phyloP scores from a whole-genome alignment of 2,113 vertebrate species.

The Gorilla gorilla region DNA sequence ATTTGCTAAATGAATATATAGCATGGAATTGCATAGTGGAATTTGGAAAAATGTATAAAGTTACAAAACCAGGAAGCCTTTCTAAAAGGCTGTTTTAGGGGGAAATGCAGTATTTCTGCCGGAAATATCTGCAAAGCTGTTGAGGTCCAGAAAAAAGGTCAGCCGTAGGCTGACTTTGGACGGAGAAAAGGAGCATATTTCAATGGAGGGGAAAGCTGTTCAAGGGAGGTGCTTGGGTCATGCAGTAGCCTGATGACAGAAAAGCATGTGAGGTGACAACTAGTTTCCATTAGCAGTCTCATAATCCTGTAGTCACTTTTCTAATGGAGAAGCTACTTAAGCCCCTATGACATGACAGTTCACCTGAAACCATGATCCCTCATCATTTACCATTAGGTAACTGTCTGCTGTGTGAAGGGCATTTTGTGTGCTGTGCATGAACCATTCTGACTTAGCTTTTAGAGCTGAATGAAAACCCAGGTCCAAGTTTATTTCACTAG shows the following conservation, averaged over 20 bases:
- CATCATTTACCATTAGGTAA: neutral
- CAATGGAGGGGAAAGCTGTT: neutral
- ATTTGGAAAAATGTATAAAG: neutral
- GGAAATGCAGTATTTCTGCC: neutral
- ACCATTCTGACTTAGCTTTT: neutral
- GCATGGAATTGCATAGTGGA: neutral
- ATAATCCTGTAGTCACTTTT: neutral
- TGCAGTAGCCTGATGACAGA: neutral
- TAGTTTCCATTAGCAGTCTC: neutral
- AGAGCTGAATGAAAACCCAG: neutral
- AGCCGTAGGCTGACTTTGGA: neutral
- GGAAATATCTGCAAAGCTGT: neutral
- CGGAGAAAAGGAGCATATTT: neutral
- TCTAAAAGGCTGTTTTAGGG: neutral
- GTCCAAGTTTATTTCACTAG: neutral
- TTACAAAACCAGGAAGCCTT: neutral
- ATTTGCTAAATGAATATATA: neutral
- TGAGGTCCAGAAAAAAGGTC: accelerated
- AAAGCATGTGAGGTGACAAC: neutral
- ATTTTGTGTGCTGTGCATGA: neutral
- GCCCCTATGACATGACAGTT: neutral
- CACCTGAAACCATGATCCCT: neutral
- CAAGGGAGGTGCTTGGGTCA: neutral
- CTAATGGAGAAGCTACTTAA: neutral
- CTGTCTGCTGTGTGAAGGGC: neutral